These are phyloP conservation scores for Allacma fusca DNA, from an alignment of 2,888 invertebrate species.

Conservation along the genomic window DNA sequence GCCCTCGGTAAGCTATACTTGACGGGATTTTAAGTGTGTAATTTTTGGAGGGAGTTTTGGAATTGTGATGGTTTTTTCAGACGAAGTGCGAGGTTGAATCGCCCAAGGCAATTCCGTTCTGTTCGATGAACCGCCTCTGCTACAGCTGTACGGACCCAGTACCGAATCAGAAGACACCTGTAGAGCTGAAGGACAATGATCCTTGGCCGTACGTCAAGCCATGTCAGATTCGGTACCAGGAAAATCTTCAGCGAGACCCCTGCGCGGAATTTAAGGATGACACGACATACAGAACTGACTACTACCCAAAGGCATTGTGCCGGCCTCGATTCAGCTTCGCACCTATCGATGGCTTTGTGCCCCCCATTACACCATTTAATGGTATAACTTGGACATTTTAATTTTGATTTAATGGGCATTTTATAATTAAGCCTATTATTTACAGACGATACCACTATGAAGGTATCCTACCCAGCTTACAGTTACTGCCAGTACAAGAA, in stretches of 20 bases:
- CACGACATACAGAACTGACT: conserved; percentile 55
- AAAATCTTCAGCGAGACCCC: conserved; percentile 55
- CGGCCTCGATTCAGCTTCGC: conserved; percentile 42
- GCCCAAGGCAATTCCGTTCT: conserved; percentile 58
- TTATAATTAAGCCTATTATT: too few species aligned
- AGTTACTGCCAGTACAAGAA: conserved; percentile 40
- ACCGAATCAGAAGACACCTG: conserved; percentile 53
- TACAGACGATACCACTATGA: conserved; percentile 56
- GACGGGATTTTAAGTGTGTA: neutral
- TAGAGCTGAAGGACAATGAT: conserved; percentile 57
- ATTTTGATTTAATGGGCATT: too few species aligned
- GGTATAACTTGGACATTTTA: conserved; percentile 32
- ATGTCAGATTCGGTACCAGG: conserved; percentile 52
- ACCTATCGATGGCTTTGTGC: conserved; percentile 49
- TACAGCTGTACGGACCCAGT: conserved; percentile 57
- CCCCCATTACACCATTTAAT: conserved; percentile 48
- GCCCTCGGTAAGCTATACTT: conserved; percentile 33
- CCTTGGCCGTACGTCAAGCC: conserved; percentile 58
- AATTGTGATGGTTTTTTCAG: conserved; percentile 18
- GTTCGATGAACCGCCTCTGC: conserved; percentile 53
- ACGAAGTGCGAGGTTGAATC: conserved; percentile 33
- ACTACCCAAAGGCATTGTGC: conserved; percentile 50
- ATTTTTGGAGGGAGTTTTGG: neutral
- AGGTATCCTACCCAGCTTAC: conserved; percentile 52
- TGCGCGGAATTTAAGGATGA: conserved; percentile 57